Evolutionary conservation across 2,113 vertebrate genomes (phyloP).

Genomic region (Oceanodroma tethys): DNA sequence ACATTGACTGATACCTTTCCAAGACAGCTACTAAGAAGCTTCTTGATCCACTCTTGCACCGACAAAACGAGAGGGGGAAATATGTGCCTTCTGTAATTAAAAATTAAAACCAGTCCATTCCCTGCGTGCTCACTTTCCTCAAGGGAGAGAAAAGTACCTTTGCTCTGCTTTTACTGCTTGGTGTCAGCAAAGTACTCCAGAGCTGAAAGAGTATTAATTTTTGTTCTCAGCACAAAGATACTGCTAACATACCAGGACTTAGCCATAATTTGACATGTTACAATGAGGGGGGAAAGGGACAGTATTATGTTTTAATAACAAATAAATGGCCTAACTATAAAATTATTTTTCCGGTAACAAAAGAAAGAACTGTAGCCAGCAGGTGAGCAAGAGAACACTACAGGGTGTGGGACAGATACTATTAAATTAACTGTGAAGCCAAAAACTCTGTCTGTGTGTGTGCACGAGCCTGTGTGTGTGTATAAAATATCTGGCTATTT

Average conservation of each 20-base stretch:
- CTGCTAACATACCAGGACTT: conserved; percentile 27
- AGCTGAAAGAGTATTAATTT: conserved; percentile 37
- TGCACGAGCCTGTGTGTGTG: background rate
- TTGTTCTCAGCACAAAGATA: conserved; percentile 23
- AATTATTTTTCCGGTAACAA: conserved; percentile 59
- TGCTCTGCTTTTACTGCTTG: conserved; percentile 39
- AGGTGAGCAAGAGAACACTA: conserved; percentile 80
- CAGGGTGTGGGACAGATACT: conserved; percentile 83
- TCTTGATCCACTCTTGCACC: conserved; percentile 52
- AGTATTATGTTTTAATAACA: conserved; percentile 3
- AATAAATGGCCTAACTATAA: background rate
- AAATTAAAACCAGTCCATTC: conserved; percentile 48
- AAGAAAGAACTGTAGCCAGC: conserved; percentile 74
- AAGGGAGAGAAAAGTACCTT: background rate
- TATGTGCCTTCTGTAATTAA: conserved; percentile 64
- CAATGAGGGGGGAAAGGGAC: background rate
- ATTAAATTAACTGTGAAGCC: conserved; percentile 87
- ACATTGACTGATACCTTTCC: conserved; percentile 75
- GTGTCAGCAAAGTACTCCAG: conserved; percentile 28
- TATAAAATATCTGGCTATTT: conserved; percentile 67
- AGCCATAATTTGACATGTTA: background rate
- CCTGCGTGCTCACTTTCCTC: background rate
- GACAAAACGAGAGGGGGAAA: conserved; percentile 46
- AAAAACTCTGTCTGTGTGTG: conserved; percentile 55
- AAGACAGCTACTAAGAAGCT: conserved; percentile 67